Percentiles rank a stretch among this genome's conserved stretches.
phyloP scores from a whole-genome alignment of 2,888 invertebrate genomes.

The Cancer borealis region DNA sequence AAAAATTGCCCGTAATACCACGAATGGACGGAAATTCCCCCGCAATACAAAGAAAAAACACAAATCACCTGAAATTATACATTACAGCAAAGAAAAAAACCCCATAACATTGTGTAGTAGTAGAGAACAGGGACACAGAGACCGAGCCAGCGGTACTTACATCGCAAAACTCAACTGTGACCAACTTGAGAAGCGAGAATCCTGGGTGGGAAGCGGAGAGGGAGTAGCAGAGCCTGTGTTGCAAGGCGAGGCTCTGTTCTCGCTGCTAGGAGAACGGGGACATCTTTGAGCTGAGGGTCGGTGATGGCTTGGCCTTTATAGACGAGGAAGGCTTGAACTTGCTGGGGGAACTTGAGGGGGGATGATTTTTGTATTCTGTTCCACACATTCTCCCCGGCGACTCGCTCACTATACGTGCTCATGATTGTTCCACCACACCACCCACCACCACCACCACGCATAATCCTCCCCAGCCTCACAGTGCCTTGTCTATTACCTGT shows the following conservation, averaged over 20 bases:
- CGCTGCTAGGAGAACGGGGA: neutral
- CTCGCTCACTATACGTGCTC: neutral
- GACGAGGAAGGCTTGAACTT: neutral
- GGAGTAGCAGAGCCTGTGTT: neutral
- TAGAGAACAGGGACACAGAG: no score
- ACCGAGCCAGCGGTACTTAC: neutral
- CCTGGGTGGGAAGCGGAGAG: neutral
- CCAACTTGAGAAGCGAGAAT: neutral
- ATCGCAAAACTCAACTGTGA: constrained; percentile 22
- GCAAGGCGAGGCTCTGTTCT: neutral
- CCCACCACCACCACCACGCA: neutral
- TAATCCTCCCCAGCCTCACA: neutral
- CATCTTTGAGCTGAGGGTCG: constrained; percentile 18
- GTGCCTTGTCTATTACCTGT: neutral
- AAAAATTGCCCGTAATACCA: neutral
- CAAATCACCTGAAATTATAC: neutral
- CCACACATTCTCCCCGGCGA: neutral
- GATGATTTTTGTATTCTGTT: constrained; percentile 18
- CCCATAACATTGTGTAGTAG: neutral
- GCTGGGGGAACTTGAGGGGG: neutral
- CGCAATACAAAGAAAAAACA: neutral
- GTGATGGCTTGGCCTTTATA: neutral
- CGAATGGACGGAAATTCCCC: neutral
- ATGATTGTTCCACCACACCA: neutral
- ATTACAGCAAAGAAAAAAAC: neutral